Base-by-base conservation (phyloP, 2,888 invertebrate species). In the Mellilla xanthometata region DNA sequence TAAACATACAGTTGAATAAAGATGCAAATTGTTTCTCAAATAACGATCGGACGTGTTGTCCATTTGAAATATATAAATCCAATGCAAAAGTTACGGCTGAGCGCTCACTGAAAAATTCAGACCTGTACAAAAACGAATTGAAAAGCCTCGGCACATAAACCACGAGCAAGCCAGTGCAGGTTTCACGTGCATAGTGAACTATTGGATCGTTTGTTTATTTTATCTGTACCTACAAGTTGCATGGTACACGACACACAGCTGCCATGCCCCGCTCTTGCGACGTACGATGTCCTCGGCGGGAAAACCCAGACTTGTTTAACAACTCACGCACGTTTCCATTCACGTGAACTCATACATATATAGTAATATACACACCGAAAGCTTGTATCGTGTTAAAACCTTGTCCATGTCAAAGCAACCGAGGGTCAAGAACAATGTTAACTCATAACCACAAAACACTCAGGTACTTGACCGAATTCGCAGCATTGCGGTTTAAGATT, bases 281-380 rank as follows among this genome's bases (percentile, higher is more conserved):
- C 23, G 38, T 32, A 31, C 45, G 35, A 50, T 48, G 40, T 40
- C 28, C 43, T 48, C 49, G 42, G 31, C 28, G 52, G 55, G 47
- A 50, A 55, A 55, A 55, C 55, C 52, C 52, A 45, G 32, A 29
- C 26, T 12, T 12, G 33, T 19, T 38, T 10, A 12, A 15, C 19
- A 24, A 28, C 13, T 6, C 43, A 47, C 51, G 46, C 43, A 46
- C 51, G 46, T 46, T 36, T 39, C 31, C 19, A 13, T 15, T 36
- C 50, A 36, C 46, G 39, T 39, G 41, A 22, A 9, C 3, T 3
- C 7, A 35, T 36, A 19, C 22, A 19, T 36, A 28, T 36, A 27
- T 9, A 15, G 9, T 12, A 19, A 19, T n/a, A 6, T 19, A 5
- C 2, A 19, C 1, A 5, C 15, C 6, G 7, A 28, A 28, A 36